A percentile compares a stretch with the other conserved stretches of the same genome.
These are phyloP conservation scores for Chaenocephalus aceratus DNA, from an alignment of 2,113 vertebrate species.

Conservation along the genomic window DNA sequence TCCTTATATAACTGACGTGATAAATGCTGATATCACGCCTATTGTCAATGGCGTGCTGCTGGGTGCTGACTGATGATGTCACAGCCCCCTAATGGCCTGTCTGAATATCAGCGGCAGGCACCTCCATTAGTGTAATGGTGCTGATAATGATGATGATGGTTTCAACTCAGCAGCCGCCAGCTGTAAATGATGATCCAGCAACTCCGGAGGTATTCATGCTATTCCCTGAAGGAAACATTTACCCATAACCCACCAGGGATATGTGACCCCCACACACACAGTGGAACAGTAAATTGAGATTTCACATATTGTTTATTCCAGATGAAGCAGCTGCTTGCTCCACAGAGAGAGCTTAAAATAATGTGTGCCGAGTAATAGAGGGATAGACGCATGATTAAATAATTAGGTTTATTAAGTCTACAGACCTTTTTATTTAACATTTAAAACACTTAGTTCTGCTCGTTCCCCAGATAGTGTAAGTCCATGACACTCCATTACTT, in stretches of 20 bases:
- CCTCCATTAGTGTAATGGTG: slow-evolving; percentile 84
- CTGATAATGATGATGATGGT: slow-evolving; percentile 83
- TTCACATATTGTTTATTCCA: slow-evolving; percentile 1
- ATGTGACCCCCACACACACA: slow-evolving; percentile 25
- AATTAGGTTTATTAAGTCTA: neutral
- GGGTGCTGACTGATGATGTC: slow-evolving; percentile 81
- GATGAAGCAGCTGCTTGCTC: slow-evolving; percentile 2
- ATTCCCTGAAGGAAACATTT: slow-evolving; percentile 56
- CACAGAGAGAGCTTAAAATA: neutral
- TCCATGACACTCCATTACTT: neutral
- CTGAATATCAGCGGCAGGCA: slow-evolving; percentile 75
- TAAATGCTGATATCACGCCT: slow-evolving; percentile 39
- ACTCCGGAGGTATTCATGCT: slow-evolving; percentile 55
- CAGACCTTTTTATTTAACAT: neutral
- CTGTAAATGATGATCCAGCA: slow-evolving; percentile 68
- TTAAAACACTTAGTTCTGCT: neutral
- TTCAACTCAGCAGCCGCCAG: slow-evolving; percentile 61
- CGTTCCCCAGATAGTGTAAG: no score
- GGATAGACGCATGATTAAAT: neutral
- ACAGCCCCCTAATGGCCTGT: slow-evolving; percentile 76
- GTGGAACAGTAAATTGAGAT: slow-evolving; percentile 3
- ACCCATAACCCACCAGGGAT: slow-evolving; percentile 48
- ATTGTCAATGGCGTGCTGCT: neutral
- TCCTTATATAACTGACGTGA: slow-evolving; percentile 28
- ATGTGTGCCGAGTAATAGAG: neutral